Conservation (phyloP, 2,888 invertebrate genomes). For the Lepidonotus clava region DNA sequence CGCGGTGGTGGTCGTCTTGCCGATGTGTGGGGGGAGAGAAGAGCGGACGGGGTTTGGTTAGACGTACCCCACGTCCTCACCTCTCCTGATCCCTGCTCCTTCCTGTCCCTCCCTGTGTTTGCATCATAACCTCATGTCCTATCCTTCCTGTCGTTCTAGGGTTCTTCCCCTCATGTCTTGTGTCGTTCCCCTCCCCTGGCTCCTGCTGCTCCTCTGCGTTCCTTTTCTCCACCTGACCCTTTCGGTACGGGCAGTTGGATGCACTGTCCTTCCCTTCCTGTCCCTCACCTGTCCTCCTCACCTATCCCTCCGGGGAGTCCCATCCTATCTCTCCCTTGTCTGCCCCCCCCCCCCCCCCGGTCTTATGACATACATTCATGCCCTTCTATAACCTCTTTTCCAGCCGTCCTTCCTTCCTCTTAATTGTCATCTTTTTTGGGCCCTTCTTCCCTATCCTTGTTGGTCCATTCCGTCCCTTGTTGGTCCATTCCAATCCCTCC, state of each 20-base stretch:
- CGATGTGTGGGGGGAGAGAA: too few species aligned
- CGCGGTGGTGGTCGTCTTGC: too few species aligned
- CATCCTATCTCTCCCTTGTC: neutral
- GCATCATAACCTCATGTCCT: neutral
- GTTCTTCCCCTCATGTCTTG: neutral
- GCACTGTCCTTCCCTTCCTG: neutral
- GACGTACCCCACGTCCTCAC: neutral
- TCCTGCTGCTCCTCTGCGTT: neutral
- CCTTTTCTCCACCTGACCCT: neutral
- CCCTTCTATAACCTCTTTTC: neutral
- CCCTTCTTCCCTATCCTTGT: neutral
- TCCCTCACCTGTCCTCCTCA: neutral
- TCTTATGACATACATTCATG: neutral
- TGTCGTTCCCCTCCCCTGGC: neutral
- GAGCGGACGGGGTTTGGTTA: too few species aligned
- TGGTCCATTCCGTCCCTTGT: neutral
- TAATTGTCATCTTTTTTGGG: neutral
- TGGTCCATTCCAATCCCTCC: neutral
- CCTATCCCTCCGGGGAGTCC: neutral
- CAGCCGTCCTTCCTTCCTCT: neutral
- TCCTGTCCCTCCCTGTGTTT: neutral
- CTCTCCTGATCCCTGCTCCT: neutral
- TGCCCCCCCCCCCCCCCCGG: neutral
- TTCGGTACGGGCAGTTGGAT: too few species aligned
- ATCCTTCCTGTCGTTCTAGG: neutral